Conservation (phyloP, 2,888 invertebrate species). For the Stenolophus ochropezus region DNA sequence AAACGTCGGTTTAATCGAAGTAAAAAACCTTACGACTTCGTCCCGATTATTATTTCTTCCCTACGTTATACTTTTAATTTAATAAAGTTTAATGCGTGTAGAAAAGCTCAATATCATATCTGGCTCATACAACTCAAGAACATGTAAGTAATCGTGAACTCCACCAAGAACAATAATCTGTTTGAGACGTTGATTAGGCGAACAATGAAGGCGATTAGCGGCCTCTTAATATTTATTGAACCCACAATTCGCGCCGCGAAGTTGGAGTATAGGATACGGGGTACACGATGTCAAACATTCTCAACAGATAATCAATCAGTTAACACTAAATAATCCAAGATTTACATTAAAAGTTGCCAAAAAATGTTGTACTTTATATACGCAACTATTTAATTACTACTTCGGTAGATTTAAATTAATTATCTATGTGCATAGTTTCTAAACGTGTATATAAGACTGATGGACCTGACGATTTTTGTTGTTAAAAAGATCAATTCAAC, state of each 20-base stretch:
- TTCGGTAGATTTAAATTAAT: no score
- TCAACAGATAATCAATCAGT: constrained; percentile 48
- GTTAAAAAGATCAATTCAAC: no score
- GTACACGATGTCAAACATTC: constrained; percentile 48
- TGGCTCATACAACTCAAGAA: neutral
- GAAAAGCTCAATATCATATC: neutral
- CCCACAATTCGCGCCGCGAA: neutral
- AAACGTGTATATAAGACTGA: no score
- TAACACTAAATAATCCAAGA: no score
- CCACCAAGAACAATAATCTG: constrained; percentile 32
- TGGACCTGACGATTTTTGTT: no score
- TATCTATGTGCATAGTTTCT: no score
- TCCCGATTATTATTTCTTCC: no score
- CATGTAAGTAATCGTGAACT: constrained; percentile 25
- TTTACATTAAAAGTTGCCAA: no score
- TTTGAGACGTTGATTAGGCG: constrained; percentile 27
- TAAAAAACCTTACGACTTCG: no score
- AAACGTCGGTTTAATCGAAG: no score
- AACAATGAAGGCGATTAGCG: constrained; percentile 1
- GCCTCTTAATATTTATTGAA: constrained; percentile 25
- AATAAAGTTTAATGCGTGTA: neutral
- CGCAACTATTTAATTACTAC: no score
- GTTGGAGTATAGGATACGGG: neutral
- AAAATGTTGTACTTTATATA: no score
- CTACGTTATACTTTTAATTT: neutral